A percentile compares a stretch with the other conserved stretches of the same genome.
Conservation (phyloP, 2,888 invertebrate species). For the Daptonema setosum region DNA sequence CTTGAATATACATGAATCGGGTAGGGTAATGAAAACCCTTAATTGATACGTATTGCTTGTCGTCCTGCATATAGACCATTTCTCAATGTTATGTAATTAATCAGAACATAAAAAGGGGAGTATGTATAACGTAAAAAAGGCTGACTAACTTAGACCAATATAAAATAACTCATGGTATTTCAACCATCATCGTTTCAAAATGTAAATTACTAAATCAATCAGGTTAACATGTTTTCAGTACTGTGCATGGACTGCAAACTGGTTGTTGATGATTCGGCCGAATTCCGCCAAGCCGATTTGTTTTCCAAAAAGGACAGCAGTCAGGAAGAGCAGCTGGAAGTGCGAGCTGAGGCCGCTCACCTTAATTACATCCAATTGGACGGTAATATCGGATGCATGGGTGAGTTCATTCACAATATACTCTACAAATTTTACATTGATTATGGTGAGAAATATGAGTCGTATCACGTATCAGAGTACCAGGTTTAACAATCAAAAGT, state of each 20-base stretch:
- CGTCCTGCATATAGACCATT: too few relatives aligned
- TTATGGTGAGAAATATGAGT: not conserved
- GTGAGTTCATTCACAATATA: constrained; percentile 32
- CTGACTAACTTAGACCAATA: too few relatives aligned
- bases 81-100: too few relatives aligned
- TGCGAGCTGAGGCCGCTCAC: constrained; percentile 69
- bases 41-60: too few relatives aligned
- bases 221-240: constrained; percentile 15
- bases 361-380: constrained; percentile 90
- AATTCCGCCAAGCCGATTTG: constrained; percentile 59
- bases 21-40: too few relatives aligned
- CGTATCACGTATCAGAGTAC: too few relatives aligned
- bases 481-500: constrained; percentile 1
- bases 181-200: too few relatives aligned
- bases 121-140: too few relatives aligned
- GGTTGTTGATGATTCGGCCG: constrained; percentile 92
- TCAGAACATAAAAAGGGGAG: too few relatives aligned
- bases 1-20: too few relatives aligned
- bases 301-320: constrained; percentile 66
- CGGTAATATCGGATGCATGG: constrained; percentile 78
- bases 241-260: constrained; percentile 88
- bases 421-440: not conserved
- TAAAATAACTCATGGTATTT: too few relatives aligned
- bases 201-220: too few relatives aligned
- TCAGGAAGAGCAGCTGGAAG: constrained; percentile 72